Evolutionary conservation across 2,797 vertebrate species (phyloP).

Genomic region (Melanotaenia nigrans): DNA sequence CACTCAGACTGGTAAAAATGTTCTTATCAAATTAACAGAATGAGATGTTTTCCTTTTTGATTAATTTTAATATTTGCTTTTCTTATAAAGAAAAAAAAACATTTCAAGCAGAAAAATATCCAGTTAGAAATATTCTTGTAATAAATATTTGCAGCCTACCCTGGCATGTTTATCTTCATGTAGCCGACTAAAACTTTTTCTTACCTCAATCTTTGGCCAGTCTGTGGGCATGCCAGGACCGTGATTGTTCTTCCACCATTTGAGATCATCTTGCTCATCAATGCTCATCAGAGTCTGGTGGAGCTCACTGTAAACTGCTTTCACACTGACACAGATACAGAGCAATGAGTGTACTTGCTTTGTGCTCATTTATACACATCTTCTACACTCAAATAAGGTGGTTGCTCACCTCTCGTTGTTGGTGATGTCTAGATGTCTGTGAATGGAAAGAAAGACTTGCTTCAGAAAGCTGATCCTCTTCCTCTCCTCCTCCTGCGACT

Average conservation of each 20-base stretch:
- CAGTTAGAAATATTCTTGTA: not conserved
- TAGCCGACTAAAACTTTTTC: not conserved
- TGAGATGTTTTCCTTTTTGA: no score
- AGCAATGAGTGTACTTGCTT: not conserved
- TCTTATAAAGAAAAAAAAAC: no score
- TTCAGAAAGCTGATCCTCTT: slow-evolving; percentile 88
- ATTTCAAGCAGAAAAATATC: not conserved
- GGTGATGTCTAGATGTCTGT: slow-evolving; percentile 87
- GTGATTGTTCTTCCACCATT: slow-evolving; percentile 86
- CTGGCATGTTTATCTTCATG: not conserved
- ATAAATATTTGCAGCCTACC: not conserved
- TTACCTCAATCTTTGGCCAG: slow-evolving; percentile 87
- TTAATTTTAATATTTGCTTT: no score
- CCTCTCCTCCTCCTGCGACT: slow-evolving; percentile 87
- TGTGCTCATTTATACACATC: not conserved
- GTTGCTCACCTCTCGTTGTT: slow-evolving; percentile 82
- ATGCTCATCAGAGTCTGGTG: slow-evolving; percentile 85
- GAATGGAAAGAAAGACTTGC: slow-evolving; percentile 85
- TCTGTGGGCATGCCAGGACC: slow-evolving; percentile 88
- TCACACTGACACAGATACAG: slow-evolving; percentile 76
- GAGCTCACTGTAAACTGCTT: slow-evolving; percentile 86
- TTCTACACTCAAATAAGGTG: not conserved
- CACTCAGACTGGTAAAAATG: not conserved
- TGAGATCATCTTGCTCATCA: slow-evolving; percentile 85
- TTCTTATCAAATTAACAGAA: not conserved